Percentiles rank a stretch among this genome's conserved stretches.
Evolutionary conservation across 2,888 invertebrate species (phyloP).

Genomic region (Fragum whitleyi): DNA sequence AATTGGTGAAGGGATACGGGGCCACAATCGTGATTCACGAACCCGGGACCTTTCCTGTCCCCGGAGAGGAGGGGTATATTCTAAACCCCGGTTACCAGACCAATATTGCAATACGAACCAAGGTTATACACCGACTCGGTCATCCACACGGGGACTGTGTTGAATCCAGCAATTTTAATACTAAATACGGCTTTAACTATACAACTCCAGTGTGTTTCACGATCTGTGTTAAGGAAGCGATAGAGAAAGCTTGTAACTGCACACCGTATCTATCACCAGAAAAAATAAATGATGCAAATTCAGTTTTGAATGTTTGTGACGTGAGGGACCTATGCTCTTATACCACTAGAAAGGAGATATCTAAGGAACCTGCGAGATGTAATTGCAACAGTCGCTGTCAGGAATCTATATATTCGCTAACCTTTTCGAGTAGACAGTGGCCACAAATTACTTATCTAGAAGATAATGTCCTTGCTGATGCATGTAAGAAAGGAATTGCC

Average conservation of each 20-base stretch:
- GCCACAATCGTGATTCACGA: not conserved
- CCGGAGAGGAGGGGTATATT: not conserved
- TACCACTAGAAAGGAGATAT: too few species aligned
- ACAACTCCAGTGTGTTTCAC: not conserved
- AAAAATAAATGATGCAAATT: not conserved
- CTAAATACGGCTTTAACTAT: not conserved
- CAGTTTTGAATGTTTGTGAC: too few species aligned
- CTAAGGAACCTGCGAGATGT: too few species aligned
- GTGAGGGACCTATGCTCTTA: too few species aligned
- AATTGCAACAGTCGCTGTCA: too few species aligned
- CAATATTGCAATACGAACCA: not conserved
- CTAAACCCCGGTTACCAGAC: not conserved
- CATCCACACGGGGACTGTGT: not conserved
- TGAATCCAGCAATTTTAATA: not conserved
- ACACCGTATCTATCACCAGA: not conserved
- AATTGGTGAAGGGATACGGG: not conserved
- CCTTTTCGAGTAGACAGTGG: too few species aligned
- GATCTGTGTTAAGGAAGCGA: not conserved
- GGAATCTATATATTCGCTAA: too few species aligned
- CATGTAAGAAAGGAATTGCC: too few species aligned
- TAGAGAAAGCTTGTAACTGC: not conserved
- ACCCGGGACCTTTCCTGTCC: not conserved
- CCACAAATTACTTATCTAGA: too few species aligned
- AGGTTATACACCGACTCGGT: not conserved
- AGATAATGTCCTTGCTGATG: too few species aligned